Base-by-base conservation (phyloP, 2,888 invertebrate genomes). In the Sphecodes monilicornis region DNA sequence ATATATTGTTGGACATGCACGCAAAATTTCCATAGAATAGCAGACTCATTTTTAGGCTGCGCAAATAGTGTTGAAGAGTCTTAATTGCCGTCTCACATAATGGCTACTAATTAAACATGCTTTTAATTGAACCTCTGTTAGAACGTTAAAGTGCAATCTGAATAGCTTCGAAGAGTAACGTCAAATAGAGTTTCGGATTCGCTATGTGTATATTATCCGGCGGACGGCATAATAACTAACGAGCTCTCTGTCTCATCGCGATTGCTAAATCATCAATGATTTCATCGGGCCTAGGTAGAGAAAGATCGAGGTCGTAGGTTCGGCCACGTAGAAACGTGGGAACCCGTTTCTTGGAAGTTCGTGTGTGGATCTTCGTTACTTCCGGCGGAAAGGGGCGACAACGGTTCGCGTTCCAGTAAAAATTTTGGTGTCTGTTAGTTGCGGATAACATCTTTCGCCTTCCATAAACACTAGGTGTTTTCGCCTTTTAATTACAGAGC, bases 261-360 rank as follows among this genome's bases (percentile, higher is more conserved):
- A 70, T 84, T 86, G 76, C 86, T 82, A 86, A 86, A 82, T 87
- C 86, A 86, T 87, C 84, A 84, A 86, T 84, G 80, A 86, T 82
- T 82, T 84, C 79, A 86, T 78, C 83, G 83, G 75, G 50, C 13
- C 50, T 69, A 78, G 76, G 60, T 75, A 57, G 60, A 82, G 72
- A 80, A 75, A 84, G 73, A 86, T 77, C 81, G 87, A 85, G 90
- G 88, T 88, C 88, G 84, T 73, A 82, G 80, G 88, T 82, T 90
- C 86, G 86, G 71, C 74, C 84, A 87, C 80, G 80, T 87, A 78
- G 88, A 81, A 86, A 90, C 88, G 90, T 90, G 91, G 86, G 91
- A 91, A 91, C 83, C 29, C 71, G 74, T 57, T 68, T 39, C 78
- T 74, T 68, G 57, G 66, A 60, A 74, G 80, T 84, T 69, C 77